Evolutionary conservation across 1,140 invertebrate genomes (phyloP).

Genomic region (Catajapyx aquilonaris): DNA sequence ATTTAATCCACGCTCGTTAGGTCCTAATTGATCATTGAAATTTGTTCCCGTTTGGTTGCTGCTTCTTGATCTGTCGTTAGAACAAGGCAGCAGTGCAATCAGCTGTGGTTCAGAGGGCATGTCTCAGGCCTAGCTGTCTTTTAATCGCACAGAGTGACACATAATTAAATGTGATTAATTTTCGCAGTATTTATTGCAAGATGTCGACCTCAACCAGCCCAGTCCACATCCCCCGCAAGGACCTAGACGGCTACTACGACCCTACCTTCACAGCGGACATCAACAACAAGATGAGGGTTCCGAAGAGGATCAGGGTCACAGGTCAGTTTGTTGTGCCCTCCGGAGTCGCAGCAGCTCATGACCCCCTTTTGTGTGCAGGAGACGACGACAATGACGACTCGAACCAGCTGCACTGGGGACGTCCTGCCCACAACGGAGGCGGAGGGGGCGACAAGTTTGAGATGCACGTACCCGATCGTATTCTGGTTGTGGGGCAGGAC

Average conservation of each 20-base stretch:
- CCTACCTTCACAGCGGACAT: constrained; percentile 49
- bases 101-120: too few species aligned
- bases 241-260: constrained; percentile 41
- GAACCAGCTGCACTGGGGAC: constrained; percentile 8
- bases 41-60: too few species aligned
- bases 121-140: too few species aligned
- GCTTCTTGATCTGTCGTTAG: too few species aligned
- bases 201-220: constrained; percentile 35
- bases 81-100: too few species aligned
- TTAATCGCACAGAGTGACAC: too few species aligned
- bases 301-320: constrained; percentile 48
- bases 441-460: constrained; percentile 38
- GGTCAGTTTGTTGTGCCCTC: constrained; percentile 5
- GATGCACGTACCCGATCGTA: constrained; percentile 79
- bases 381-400: constrained; percentile 12
- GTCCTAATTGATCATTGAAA: too few species aligned
- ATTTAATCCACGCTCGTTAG: too few species aligned
- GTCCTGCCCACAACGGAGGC: constrained; percentile 8
- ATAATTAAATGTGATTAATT: too few species aligned
- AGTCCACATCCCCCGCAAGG: constrained; percentile 32
- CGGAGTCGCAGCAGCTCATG: too few species aligned
- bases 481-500: constrained; percentile 60
- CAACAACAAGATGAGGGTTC: constrained; percentile 52
- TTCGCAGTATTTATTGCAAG: too few species aligned
- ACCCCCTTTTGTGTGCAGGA: constrained; percentile 8